Conservation (phyloP, 2,113 vertebrate genomes). For the Tragulus kanchil region DNA sequence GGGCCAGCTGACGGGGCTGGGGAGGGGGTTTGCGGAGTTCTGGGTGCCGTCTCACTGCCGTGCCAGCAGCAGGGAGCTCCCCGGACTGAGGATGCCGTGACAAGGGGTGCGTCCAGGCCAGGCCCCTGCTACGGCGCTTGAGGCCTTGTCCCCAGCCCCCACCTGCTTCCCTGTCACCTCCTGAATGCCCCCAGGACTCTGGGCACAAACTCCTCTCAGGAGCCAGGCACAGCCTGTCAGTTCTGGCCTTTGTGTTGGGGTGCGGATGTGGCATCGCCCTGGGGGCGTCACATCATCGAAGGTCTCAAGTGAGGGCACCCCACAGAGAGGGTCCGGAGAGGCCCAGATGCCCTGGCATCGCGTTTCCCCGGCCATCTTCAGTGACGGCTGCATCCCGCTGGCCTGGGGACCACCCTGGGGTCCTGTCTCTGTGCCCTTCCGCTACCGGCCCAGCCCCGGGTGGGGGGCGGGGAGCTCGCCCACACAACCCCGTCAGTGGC, state of each 20-base stretch:
- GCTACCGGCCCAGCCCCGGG: background rate
- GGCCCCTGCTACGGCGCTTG: background rate
- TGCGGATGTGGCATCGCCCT: accelerated
- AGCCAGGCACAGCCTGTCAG: background rate
- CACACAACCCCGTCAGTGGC: background rate
- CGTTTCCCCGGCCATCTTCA: background rate
- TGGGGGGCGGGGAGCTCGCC: background rate
- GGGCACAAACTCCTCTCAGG: background rate
- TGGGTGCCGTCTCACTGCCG: background rate
- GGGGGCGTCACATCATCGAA: accelerated
- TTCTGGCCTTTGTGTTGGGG: background rate
- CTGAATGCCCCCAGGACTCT: background rate
- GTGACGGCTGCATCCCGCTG: background rate
- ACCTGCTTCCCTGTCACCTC: background rate
- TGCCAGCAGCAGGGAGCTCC: too few relatives aligned
- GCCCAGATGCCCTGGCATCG: background rate
- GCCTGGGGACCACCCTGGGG: background rate
- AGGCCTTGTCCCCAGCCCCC: background rate
- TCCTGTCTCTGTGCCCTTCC: accelerated
- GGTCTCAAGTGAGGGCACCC: background rate
- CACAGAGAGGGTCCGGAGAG: background rate
- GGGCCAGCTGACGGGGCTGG: accelerated
- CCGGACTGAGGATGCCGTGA: too few relatives aligned
- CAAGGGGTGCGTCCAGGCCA: accelerated
- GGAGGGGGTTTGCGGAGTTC: background rate